Evolutionary conservation across 2,113 vertebrate genomes (phyloP).

Genomic region (Daubentonia madagascariensis): DNA sequence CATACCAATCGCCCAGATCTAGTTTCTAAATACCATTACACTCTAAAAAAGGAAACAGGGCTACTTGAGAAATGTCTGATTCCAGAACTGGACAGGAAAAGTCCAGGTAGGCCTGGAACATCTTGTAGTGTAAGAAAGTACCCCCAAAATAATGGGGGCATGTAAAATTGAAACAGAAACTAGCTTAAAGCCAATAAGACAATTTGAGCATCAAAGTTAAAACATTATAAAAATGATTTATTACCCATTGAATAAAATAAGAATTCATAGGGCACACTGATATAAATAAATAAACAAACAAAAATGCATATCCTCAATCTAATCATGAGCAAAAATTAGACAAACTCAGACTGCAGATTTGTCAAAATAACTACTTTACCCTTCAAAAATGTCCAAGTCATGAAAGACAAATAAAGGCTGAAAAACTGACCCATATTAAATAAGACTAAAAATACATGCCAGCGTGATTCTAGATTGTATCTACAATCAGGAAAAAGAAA

Average conservation of each 20-base stretch:
- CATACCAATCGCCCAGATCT: background rate
- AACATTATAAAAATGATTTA: background rate
- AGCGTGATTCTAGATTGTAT: background rate
- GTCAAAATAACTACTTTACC: background rate
- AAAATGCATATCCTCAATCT: background rate
- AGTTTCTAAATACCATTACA: background rate
- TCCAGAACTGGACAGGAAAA: background rate
- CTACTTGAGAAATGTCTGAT: background rate
- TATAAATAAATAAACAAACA: background rate
- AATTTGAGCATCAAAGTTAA: background rate
- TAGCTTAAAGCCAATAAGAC: background rate
- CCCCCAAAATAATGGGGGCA: background rate
- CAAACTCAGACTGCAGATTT: background rate
- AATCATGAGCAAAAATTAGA: background rate
- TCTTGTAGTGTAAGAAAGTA: background rate
- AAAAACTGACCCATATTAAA: background rate
- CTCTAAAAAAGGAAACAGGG: background rate
- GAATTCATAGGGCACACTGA: background rate
- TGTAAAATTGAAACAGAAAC: background rate
- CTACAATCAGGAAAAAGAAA: background rate
- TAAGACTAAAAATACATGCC: background rate
- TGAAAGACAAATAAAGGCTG: background rate
- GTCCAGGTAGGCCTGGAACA: background rate
- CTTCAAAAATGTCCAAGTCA: background rate
- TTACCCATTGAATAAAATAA: background rate